These are phyloP conservation scores for Colossoma macropomum DNA, from an alignment of 2,113 vertebrate genomes.

Conservation along the genomic window DNA sequence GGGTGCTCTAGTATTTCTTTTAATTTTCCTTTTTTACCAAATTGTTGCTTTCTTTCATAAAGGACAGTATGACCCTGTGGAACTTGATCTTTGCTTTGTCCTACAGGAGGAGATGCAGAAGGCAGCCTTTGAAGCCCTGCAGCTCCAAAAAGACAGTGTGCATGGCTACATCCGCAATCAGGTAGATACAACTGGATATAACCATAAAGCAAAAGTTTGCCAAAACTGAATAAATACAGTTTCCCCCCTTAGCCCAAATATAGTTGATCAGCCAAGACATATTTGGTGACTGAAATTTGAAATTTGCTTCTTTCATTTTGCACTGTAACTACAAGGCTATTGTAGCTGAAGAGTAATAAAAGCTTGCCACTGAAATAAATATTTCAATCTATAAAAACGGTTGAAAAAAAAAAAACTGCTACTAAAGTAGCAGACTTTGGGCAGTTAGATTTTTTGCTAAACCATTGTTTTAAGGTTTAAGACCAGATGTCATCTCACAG, in stretches of 20 bases:
- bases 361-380: too few relatives aligned
- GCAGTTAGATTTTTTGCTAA: not conserved
- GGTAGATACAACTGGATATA: constrained; percentile 72
- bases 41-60: not conserved
- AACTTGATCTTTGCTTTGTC: constrained; percentile 5
- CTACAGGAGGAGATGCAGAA: constrained; percentile 95
- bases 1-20: not conserved
- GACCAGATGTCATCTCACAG: not conserved
- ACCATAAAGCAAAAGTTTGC: not conserved
- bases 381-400: too few relatives aligned
- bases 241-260: not conserved
- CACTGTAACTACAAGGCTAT: too few relatives aligned
- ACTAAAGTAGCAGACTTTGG: too few relatives aligned
- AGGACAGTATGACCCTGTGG: not conserved
- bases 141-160: constrained; percentile 91
- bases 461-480: not conserved
- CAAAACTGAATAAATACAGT: not conserved
- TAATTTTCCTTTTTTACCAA: not conserved
- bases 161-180: constrained; percentile 90
- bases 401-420: too few relatives aligned
- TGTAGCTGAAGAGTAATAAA: too few relatives aligned
- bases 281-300: not conserved
- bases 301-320: too few relatives aligned
- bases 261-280: not conserved
- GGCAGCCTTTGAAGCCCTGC: constrained; percentile 93